Percentiles rank a stretch among this genome's conserved stretches.
These are phyloP conservation scores for Eolophus roseicapilla DNA, from an alignment of 2,113 vertebrate genomes.

Conservation along the genomic window DNA sequence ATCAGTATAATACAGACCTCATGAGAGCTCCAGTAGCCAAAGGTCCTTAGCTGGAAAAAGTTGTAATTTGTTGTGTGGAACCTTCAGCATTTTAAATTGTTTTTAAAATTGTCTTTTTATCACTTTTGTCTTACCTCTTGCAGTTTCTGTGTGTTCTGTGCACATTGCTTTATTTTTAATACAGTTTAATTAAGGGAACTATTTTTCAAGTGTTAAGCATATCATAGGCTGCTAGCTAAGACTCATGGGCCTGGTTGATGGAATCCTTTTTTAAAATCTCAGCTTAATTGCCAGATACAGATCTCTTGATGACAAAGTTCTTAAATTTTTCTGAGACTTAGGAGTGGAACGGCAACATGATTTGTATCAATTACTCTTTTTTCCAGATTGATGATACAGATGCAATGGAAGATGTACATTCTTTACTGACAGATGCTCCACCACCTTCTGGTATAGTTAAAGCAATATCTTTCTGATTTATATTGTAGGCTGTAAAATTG, in stretches of 20 bases:
- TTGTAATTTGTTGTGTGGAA: background rate
- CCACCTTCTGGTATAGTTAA: conserved; percentile 83
- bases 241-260: background rate
- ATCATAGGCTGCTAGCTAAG: background rate
- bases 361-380: background rate
- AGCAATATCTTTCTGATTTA: background rate
- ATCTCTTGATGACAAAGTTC: background rate
- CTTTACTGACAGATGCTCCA: conserved; percentile 88
- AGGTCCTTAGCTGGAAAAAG: background rate
- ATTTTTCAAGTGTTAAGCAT: background rate
- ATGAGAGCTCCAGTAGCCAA: background rate
- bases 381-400: conserved; percentile 96
- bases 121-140: background rate
- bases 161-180: background rate
- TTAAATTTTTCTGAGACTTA: background rate
- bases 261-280: background rate
- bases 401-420: conserved; percentile 95
- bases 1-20: background rate
- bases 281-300: background rate
- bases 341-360: background rate
- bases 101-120: background rate
- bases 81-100: background rate
- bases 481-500: background rate
- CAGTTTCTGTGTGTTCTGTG: background rate
- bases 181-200: background rate